Percentiles rank a stretch among this genome's conserved stretches.
Evolutionary conservation across 2,888 invertebrate species (phyloP).

Genomic region (Trichopria drosophilae): DNA sequence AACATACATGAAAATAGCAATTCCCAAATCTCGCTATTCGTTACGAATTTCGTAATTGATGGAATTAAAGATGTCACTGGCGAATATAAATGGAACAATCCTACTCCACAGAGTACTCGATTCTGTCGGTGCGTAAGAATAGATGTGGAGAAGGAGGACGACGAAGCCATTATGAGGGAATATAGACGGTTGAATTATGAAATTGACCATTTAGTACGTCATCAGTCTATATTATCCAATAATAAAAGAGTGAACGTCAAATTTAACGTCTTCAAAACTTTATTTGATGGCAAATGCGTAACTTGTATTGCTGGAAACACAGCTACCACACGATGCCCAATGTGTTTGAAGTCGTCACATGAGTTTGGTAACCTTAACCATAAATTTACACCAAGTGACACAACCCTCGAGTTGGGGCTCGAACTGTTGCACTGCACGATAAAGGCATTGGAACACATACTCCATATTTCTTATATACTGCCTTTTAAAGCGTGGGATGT

Average conservation of each 20-base stretch:
- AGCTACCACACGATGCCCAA: constrained; percentile 1
- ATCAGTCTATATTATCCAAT: background rate
- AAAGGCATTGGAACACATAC: too few relatives aligned
- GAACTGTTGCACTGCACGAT: constrained; percentile 3
- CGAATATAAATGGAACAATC: constrained; percentile 2
- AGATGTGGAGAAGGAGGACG: constrained; percentile 8
- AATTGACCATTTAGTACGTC: background rate
- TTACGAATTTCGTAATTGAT: constrained; percentile 1
- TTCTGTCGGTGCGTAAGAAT: background rate
- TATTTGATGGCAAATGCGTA: constrained; percentile 8
- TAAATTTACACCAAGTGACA: constrained; percentile 9
- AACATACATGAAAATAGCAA: constrained; percentile 5
- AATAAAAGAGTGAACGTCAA: background rate
- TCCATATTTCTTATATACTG: too few relatives aligned
- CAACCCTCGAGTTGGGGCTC: background rate
- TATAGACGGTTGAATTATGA: constrained; percentile 4
- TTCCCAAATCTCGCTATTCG: constrained; percentile 9
- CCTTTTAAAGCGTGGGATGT: too few relatives aligned
- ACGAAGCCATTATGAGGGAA: constrained; percentile 1
- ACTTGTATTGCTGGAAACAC: background rate
- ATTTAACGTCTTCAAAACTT: background rate
- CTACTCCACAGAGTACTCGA: too few relatives aligned
- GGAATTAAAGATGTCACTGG: background rate
- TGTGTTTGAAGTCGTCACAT: background rate
- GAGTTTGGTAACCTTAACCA: background rate